Evolutionary conservation across 2,888 invertebrate genomes (phyloP), one percentile per base, ranked within the genome.

Genomic region (Seira sanloemensis): DNA sequence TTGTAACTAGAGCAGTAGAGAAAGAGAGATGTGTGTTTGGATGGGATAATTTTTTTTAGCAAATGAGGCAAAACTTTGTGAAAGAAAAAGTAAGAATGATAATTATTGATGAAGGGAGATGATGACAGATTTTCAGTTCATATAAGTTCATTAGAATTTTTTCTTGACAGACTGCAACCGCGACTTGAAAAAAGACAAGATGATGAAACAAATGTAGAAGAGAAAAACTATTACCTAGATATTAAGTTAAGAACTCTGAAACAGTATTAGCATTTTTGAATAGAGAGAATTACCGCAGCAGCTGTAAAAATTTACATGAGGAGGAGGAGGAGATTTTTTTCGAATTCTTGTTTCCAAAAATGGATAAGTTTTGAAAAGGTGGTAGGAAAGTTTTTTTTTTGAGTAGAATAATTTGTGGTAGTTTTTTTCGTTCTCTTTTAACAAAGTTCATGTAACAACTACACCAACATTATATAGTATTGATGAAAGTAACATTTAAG

Each of bases 341-440:
- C 5, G 62, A 19, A 62, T 5, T 62, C 16, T 50, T 37, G 18
- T 58, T 58, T 62, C 21, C 21, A 62, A 23, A 9, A 62, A 62
- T 19, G n/a, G 19, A 21, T 58, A 18, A 12, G n/a, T 62, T 58
- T 37, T 50, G n/a, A n/a, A 50, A 62, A 62, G 62, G 62, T 62
- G 62, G 62, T 62, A 62, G 62, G 62, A 62, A 62, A 62, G n/a
- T 62, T n/a, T n/a, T n/a, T n/a, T n/a, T n/a, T n/a, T n/a, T 62
- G 62, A 62, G 62, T 62, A 62, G 19, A 62, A 2, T 50, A 58
- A 7, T 62, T 62, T 62, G 62, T 62, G 5, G 58, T 58, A 2
- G 37, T 7, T 37, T 37, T 37, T 37, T 37, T 37, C 12, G 5
- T 37, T 37, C 37, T 37, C 12, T 37, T 12, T 37, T 4, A 62